Base-by-base conservation (phyloP, 2,888 invertebrate genomes). In the Lutraria lutraria region DNA sequence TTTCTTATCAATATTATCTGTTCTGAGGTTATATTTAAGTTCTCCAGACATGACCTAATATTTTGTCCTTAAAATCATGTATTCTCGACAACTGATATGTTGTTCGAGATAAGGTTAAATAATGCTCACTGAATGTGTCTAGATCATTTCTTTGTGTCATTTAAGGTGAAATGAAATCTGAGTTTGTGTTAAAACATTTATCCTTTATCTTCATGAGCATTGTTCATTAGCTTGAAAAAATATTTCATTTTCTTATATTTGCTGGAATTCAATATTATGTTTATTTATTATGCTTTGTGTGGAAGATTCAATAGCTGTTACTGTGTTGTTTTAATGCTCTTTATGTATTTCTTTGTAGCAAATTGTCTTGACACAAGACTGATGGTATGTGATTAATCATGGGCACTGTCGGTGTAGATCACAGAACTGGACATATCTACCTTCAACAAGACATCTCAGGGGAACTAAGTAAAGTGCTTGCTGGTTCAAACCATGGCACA, bases 381-480 rank as follows among this genome's bases (percentile, higher is more conserved):
- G 21, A 12, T n/a, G n/a, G 16, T 82, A 52, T 86, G 86, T 85
- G 87, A 31, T 54, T 63, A 85, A 89, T 34, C 21, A 91, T 91
- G 91, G 91, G 91, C n/a, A 88, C 81, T 21, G 54, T 89, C 34
- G 29, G 68, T 52, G 87, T 80, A 63, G 88, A 87, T 76, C 34
- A 83, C 31, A 80, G 63, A 10, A 68, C 76, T 31, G 89, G 91
- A 31, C 85, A 84, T n/a, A 87, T 91, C 56, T 91, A 91, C 87
- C 83, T 91, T 10, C 88, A 91, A 43, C 53, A 72, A 19, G 83
- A 63, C 34, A 88, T 89, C 43, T 85, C 60, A 13, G 84, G 83
- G 29, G 81, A 88, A 34, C 88, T 91, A 53, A 82, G 82, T 25
- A 81, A 88, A 76, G 53, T 83, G 29, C 72, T 87, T 53, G 76